These are phyloP conservation scores for Drosophila persimilis DNA, from an alignment of 1,140 invertebrate genomes.

Conservation along the genomic window DNA sequence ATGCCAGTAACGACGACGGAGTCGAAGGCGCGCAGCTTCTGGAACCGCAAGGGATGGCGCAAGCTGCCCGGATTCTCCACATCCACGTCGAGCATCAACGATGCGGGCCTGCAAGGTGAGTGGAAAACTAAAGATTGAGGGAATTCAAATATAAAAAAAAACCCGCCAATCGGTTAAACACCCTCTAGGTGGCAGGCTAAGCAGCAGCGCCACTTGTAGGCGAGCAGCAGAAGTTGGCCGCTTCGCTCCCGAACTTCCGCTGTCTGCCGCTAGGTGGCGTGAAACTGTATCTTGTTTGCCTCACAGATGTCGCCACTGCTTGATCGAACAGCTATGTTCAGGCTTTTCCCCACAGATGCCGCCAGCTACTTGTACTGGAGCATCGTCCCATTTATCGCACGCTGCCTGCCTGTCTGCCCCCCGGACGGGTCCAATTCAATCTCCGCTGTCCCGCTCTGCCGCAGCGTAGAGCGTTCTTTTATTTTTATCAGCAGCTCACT, in stretches of 20 bases:
- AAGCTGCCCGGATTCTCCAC: constrained; percentile 88
- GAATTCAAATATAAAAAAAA: no score
- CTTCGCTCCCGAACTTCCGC: no score
- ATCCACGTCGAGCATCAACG: constrained; percentile 87
- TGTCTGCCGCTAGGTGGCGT: no score
- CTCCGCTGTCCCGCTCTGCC: no score
- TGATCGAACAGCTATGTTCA: neutral
- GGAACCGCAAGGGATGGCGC: constrained; percentile 90
- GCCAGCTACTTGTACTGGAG: no score
- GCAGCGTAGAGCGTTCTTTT: neutral
- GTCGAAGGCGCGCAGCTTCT: constrained; percentile 85
- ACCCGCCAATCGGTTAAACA: no score
- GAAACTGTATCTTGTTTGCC: no score
- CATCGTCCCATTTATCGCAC: constrained; percentile 8
- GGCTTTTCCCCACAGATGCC: neutral
- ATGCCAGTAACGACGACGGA: constrained; percentile 32
- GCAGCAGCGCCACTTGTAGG: no score
- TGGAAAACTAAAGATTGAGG: constrained; percentile 10
- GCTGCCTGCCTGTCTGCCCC: neutral
- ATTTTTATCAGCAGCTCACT: constrained; percentile 31
- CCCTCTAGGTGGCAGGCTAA: no score
- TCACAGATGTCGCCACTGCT: neutral
- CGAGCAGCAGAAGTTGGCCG: no score
- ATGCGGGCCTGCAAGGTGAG: constrained; percentile 86
- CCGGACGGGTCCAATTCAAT: neutral